These are phyloP conservation scores for Spheniscus humboldti DNA, from an alignment of 2,797 vertebrate species.

Conservation along the genomic window DNA sequence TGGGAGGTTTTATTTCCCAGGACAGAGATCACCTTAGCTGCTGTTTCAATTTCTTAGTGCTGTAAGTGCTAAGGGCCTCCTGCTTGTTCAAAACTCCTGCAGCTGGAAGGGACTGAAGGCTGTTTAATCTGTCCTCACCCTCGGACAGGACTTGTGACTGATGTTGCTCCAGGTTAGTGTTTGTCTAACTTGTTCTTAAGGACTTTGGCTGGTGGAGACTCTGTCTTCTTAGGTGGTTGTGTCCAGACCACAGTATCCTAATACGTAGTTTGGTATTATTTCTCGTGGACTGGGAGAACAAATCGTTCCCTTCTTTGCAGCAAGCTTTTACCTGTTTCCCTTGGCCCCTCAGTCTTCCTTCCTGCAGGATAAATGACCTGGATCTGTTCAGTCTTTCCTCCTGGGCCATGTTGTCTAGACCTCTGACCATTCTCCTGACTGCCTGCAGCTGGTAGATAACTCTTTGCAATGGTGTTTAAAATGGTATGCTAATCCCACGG, in stretches of 20 bases:
- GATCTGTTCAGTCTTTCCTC: neutral
- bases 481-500: rapidly evolving
- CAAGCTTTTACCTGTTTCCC: neutral
- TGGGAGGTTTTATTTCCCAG: neutral
- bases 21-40: neutral
- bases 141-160: neutral
- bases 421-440: neutral
- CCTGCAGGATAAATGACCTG: neutral
- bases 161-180: neutral
- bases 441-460: neutral
- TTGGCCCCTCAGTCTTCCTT: neutral
- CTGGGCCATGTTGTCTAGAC: neutral
- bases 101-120: neutral
- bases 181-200: neutral
- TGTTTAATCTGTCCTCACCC: neutral
- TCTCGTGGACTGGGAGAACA: neutral
- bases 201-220: neutral
- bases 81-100: neutral
- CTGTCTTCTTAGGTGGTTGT: neutral
- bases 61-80: neutral
- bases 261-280: neutral
- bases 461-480: neutral
- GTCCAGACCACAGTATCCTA: neutral
- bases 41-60: neutral
- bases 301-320: neutral